These are phyloP conservation scores for Bellardia bayeri DNA, from an alignment of 2,888 invertebrate genomes.

Conservation along the genomic window DNA sequence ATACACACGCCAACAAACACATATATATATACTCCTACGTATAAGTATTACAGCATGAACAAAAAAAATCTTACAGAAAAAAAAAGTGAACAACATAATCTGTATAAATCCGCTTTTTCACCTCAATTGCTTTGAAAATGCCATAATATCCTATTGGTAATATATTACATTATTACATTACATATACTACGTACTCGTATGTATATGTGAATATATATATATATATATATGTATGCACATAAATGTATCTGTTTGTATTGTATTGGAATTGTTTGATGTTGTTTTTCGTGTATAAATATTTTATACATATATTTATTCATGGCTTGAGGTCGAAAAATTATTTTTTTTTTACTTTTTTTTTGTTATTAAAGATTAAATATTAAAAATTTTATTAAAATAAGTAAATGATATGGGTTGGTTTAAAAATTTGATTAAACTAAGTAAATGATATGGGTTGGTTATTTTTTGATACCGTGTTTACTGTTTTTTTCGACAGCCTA, in stretches of 20 bases:
- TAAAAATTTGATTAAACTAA: slow-evolving; percentile 62
- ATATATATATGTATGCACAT: not conserved
- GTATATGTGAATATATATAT: not conserved
- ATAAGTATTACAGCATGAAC: not conserved
- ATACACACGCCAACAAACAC: slow-evolving; percentile 12
- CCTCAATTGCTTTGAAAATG: slow-evolving; percentile 73
- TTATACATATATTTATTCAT: slow-evolving; percentile 22
- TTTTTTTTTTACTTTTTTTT: slow-evolving; percentile 22
- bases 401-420: slow-evolving; percentile 47
- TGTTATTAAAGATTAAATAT: slow-evolving; percentile 64
- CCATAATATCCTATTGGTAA: slow-evolving; percentile 67
- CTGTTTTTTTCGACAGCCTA: slow-evolving; percentile 20
- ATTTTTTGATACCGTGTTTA: not conserved
- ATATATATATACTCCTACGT: too few species aligned
- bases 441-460: slow-evolving; percentile 47
- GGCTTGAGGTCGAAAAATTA: slow-evolving; percentile 7
- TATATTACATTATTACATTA: slow-evolving; percentile 36
- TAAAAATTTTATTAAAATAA: slow-evolving; percentile 65
- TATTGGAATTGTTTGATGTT: slow-evolving; percentile 22
- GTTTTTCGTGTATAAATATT: slow-evolving; percentile 24
- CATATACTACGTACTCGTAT: too few species aligned
- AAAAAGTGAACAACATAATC: slow-evolving; percentile 65
- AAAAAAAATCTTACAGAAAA: not conserved
- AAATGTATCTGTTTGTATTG: not conserved
- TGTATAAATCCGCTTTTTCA: slow-evolving; percentile 71